phyloP scores from a whole-genome alignment of 2,888 invertebrate species.

The Amaurobius ferox region DNA sequence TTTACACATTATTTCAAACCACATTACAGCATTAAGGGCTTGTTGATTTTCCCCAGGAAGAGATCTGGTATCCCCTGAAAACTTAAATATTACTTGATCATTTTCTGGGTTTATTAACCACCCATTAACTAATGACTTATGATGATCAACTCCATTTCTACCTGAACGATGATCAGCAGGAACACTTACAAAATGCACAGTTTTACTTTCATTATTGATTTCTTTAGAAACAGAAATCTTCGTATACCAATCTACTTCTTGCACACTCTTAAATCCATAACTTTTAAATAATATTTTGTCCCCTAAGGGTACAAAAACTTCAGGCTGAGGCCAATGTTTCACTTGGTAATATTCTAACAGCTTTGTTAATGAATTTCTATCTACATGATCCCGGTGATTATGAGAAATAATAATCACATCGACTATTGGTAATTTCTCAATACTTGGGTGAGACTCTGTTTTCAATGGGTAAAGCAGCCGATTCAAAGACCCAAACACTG shows the following conservation, averaged over 20 bases:
- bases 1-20: conserved; percentile 46
- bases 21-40: conserved; percentile 46
- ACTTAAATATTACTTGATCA: conserved; percentile 40
- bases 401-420: conserved; percentile 51
- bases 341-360: conserved; percentile 11
- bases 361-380: conserved; percentile 28
- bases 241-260: conserved; percentile 60
- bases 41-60: conserved; percentile 44
- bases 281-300: conserved; percentile 47
- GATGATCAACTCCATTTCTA: conserved; percentile 29
- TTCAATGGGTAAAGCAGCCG: conserved; percentile 36
- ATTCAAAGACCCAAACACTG: conserved; percentile 32
- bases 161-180: conserved; percentile 62
- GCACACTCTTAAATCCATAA: conserved; percentile 30
- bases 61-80: conserved; percentile 48
- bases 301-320: conserved; percentile 46
- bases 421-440: conserved; percentile 28
- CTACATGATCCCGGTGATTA: conserved; percentile 52
- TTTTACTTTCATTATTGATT: not conserved
- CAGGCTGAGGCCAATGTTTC: conserved; percentile 24
- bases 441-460: conserved; percentile 39
- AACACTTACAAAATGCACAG: conserved; percentile 35
- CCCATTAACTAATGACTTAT: conserved; percentile 44
- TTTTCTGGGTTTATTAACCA: conserved; percentile 38
- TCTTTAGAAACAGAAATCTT: conserved; percentile 34